Conservation (phyloP, 2,113 vertebrate genomes). For the Ctenodactylus gundi region DNA sequence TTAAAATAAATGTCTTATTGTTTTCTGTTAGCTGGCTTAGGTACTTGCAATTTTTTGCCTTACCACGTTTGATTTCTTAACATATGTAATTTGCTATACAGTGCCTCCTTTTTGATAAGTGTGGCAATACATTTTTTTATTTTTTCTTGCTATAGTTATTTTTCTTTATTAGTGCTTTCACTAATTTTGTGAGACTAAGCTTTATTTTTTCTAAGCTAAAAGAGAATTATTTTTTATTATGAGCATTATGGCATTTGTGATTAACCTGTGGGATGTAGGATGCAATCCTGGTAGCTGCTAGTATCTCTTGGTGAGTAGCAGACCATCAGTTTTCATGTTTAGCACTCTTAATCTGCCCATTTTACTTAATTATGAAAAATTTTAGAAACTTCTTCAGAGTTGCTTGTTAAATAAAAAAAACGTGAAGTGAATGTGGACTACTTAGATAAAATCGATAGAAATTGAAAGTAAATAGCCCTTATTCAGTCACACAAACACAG, state of each 20-base stretch:
- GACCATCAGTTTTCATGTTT: not conserved
- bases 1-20: not conserved
- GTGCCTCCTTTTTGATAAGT: not conserved
- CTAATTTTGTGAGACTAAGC: not conserved
- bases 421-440: not conserved
- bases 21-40: constrained; percentile 5
- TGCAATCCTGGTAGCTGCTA: not conserved
- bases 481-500: not conserved
- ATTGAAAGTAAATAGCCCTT: not conserved
- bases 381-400: not conserved
- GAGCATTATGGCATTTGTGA: not conserved
- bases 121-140: not conserved
- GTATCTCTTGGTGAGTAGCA: not conserved
- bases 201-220: not conserved
- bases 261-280: not conserved
- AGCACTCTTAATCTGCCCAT: not conserved
- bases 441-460: not conserved
- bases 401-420: not conserved
- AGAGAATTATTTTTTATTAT: not conserved
- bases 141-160: not conserved
- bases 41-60: too few relatives aligned
- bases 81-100: not conserved
- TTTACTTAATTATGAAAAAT: not conserved
- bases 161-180: not conserved
- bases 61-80: not conserved